Conservation (phyloP, 2,113 vertebrate genomes). For the Chiloscyllium plagiosum region DNA sequence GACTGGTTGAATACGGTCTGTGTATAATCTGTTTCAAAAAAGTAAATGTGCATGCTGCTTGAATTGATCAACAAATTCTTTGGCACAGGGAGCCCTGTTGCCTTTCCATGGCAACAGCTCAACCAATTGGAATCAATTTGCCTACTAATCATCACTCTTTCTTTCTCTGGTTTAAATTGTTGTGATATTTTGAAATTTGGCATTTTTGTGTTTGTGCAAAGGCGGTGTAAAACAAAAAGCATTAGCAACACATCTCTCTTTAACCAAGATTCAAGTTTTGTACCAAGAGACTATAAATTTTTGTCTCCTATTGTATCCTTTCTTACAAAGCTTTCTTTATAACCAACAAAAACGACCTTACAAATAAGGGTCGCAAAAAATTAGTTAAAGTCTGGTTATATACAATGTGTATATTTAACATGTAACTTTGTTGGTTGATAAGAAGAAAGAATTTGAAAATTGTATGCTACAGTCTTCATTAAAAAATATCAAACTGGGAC, state of each 20-base stretch:
- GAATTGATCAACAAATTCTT: not conserved
- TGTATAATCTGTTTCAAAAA: not conserved
- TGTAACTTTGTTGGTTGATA: not conserved
- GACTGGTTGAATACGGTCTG: not conserved
- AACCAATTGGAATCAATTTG: not conserved
- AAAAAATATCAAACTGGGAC: not conserved
- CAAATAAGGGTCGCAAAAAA: too few relatives aligned
- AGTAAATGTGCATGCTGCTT: not conserved
- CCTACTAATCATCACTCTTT: not conserved
- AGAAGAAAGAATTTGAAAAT: not conserved
- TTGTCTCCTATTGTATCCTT: not conserved
- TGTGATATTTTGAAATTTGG: not conserved
- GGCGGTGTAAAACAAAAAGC: not conserved
- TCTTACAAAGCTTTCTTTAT: too few relatives aligned
- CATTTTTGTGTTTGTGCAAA: not conserved
- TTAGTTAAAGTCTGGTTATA: not conserved
- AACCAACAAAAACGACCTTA: too few relatives aligned
- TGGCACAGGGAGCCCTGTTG: not conserved
- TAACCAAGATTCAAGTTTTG: not conserved
- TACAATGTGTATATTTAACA: not conserved
- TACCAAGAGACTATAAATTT: not conserved
- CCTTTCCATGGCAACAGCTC: not conserved
- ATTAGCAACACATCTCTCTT: not conserved
- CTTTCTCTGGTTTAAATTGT: not conserved
- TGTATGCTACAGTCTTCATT: not conserved